Conservation (phyloP, 2,888 invertebrate genomes). For the Brachyopa scutellaris region DNA sequence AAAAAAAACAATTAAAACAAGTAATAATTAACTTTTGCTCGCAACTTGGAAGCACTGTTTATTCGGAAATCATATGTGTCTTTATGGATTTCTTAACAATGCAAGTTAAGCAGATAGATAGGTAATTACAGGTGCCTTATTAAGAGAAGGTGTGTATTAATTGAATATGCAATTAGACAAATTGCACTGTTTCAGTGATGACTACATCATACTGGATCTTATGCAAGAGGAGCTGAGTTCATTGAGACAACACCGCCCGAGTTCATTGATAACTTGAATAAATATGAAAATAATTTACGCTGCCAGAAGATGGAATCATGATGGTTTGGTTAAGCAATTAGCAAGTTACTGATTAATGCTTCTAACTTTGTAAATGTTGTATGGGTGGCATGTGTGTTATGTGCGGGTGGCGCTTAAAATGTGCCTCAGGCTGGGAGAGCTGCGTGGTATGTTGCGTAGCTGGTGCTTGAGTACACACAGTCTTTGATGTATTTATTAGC, state of each 20-base stretch:
- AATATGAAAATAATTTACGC: background rate
- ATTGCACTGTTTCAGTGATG: background rate
- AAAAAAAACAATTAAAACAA: no score
- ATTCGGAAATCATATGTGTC: background rate
- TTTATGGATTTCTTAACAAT: no score
- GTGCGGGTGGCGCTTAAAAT: no score
- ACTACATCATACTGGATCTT: background rate
- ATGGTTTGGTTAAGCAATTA: conserved; percentile 22
- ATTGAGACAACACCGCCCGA: conserved; percentile 16
- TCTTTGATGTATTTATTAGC: conserved; percentile 5
- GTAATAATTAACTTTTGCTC: no score
- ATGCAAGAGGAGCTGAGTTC: background rate
- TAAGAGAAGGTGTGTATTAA: conserved; percentile 21
- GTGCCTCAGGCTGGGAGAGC: background rate
- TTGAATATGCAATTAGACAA: conserved; percentile 27
- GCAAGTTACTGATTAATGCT: conserved; percentile 15
- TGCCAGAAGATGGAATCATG: background rate
- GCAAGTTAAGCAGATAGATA: no score
- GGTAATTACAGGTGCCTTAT: no score
- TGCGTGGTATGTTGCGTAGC: background rate
- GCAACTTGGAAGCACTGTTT: background rate
- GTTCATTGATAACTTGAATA: conserved; percentile 30
- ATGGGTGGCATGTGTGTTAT: background rate
- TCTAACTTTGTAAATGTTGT: background rate
- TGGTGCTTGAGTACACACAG: background rate